phyloP scores from a whole-genome alignment of 2,797 vertebrate genomes.

The Dermochelys coriacea region DNA sequence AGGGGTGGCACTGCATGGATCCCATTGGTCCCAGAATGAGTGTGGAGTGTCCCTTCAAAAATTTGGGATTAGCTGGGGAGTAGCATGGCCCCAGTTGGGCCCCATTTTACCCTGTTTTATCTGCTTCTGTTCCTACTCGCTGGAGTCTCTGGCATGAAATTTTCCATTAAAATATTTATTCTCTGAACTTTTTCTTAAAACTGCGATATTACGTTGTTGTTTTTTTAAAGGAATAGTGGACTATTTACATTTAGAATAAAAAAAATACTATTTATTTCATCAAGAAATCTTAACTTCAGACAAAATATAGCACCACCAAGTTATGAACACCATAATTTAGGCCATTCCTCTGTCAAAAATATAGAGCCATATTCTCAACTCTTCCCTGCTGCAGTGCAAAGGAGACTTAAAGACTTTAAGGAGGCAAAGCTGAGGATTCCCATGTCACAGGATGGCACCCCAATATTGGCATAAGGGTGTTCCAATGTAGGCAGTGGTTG shows the following conservation, averaged over 20 bases:
- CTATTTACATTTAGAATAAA: fast-evolving
- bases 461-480: fast-evolving
- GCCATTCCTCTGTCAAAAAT: background rate
- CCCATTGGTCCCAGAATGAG: background rate
- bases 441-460: background rate
- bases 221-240: background rate
- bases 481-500: background rate
- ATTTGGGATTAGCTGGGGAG: background rate
- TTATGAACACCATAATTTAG: background rate
- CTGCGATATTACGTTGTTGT: background rate
- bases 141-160: background rate
- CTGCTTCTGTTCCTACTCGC: background rate
- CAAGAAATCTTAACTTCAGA: background rate
- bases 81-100: background rate
- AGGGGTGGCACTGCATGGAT: background rate
- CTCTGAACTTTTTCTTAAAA: background rate
- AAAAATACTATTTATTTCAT: background rate
- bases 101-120: background rate
- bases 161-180: background rate
- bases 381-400: background rate
- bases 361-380: background rate
- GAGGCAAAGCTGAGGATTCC: background rate
- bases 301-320: background rate
- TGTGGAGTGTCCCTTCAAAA: background rate
- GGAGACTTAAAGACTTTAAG: background rate